Evolutionary conservation across 2,113 vertebrate genomes (phyloP).

Genomic region (Varanus komodoensis): DNA sequence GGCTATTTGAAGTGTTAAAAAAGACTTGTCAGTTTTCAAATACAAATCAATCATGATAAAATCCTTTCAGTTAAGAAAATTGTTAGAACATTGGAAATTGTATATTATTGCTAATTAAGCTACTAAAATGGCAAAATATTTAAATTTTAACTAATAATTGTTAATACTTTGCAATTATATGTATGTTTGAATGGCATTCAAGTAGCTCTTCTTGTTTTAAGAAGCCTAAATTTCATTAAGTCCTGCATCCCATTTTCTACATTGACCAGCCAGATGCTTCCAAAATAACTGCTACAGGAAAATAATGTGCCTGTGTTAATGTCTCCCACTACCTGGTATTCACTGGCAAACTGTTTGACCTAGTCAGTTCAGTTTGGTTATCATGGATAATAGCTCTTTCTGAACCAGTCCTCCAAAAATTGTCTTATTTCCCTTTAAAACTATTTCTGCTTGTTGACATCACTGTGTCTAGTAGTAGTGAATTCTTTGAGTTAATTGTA

Average conservation of each 20-base stretch:
- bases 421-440: neutral
- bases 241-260: too few relatives aligned
- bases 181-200: neutral
- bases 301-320: too few relatives aligned
- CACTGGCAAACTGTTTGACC: too few relatives aligned
- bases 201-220: too few relatives aligned
- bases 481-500: neutral
- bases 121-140: neutral
- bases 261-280: too few relatives aligned
- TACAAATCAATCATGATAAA: neutral
- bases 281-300: too few relatives aligned
- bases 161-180: too few relatives aligned
- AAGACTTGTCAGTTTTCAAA: neutral
- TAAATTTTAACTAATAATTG: neutral
- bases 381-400: neutral
- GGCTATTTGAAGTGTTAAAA: neutral
- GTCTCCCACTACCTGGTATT: too few relatives aligned
- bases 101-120: neutral
- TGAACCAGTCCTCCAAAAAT: neutral
- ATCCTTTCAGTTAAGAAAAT: neutral
- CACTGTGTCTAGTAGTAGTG: neutral
- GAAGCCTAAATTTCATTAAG: too few relatives aligned
- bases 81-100: neutral
- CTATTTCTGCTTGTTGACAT: neutral
- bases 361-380: too few relatives aligned